Conservation (phyloP, 2,797 vertebrate species). For the Garrulus glandarius region DNA sequence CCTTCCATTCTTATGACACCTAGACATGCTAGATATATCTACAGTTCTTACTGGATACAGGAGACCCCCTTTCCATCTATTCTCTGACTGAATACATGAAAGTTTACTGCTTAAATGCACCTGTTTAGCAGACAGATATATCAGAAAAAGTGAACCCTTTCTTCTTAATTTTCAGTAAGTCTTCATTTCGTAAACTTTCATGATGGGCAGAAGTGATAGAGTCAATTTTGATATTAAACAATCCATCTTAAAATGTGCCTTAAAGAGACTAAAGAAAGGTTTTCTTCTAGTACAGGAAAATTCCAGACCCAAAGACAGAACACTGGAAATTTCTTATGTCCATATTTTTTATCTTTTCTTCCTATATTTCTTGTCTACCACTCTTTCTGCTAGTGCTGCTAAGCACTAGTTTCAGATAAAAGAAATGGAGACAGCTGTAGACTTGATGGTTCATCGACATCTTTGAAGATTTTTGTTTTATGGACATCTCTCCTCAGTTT, state of each 20-base stretch:
- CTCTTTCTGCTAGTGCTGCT: background rate
- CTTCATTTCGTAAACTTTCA: background rate
- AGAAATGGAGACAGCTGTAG: background rate
- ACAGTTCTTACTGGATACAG: background rate
- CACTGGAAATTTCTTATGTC: background rate
- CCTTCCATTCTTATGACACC: background rate
- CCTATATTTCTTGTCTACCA: background rate
- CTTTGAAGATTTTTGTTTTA: background rate
- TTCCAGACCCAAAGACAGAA: background rate
- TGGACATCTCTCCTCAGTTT: background rate
- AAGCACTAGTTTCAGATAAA: background rate
- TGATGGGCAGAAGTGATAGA: fast-evolving
- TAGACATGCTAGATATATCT: background rate
- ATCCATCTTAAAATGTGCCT: background rate
- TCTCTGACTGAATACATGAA: background rate
- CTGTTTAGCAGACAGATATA: background rate
- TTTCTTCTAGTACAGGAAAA: background rate
- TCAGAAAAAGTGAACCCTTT: background rate
- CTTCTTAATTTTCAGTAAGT: background rate
- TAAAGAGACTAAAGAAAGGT: background rate
- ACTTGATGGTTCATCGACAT: background rate
- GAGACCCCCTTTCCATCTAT: background rate
- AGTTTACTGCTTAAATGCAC: background rate
- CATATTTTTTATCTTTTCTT: background rate
- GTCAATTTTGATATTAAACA: background rate